These are phyloP conservation scores for Penaeus indicus DNA, from an alignment of 1,140 invertebrate genomes.

Conservation along the genomic window DNA sequence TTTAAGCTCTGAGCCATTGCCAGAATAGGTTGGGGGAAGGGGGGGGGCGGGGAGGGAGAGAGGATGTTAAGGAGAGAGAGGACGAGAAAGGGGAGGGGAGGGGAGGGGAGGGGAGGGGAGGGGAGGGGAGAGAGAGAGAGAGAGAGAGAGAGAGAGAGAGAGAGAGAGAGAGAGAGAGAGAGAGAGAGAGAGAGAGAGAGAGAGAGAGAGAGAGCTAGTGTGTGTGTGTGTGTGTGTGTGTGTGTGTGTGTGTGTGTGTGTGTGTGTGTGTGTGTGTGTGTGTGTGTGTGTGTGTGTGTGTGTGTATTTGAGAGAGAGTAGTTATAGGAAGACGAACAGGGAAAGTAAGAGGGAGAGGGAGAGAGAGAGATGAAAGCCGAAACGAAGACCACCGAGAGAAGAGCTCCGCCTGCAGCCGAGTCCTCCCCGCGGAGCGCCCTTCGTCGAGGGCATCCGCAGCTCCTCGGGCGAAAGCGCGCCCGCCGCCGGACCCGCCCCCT, in stretches of 20 bases:
- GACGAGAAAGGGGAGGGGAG: too few species aligned
- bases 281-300: background rate
- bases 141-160: constrained; percentile 8
- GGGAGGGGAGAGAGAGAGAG: constrained; percentile 12
- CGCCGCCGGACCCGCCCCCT: background rate
- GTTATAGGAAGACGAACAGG: background rate
- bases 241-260: too few species aligned
- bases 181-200: constrained; percentile 13
- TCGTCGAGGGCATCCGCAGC: background rate
- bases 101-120: background rate
- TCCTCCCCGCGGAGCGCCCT: background rate
- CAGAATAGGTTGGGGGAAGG: too few species aligned
- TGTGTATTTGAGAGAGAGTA: background rate
- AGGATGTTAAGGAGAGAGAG: too few species aligned
- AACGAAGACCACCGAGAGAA: background rate
- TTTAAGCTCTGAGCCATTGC: too few species aligned
- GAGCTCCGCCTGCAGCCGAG: background rate
- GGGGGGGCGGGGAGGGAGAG: too few species aligned
- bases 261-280: too few species aligned
- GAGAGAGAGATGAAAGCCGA: background rate
- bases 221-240: too few species aligned
- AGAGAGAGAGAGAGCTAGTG: background rate
- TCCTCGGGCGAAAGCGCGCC: background rate
- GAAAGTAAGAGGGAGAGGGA: background rate
- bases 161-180: constrained; percentile 6